Evolutionary conservation across 2,797 vertebrate genomes (phyloP).

Genomic region (Arnoldichthys spilopterus): DNA sequence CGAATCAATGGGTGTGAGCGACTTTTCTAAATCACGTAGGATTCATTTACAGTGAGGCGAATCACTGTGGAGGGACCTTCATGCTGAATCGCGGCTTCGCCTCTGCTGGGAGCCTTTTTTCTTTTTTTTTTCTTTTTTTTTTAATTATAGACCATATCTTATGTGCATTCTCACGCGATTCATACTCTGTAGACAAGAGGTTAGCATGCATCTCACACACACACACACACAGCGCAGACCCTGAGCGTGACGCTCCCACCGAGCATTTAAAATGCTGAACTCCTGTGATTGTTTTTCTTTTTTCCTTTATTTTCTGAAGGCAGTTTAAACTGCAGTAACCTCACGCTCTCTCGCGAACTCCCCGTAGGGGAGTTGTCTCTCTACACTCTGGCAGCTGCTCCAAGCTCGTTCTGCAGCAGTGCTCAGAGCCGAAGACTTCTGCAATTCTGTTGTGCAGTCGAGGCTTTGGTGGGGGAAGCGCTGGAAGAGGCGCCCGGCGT

Average conservation of each 20-base stretch:
- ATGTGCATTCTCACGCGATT: background rate
- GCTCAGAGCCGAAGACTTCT: constrained; percentile 8
- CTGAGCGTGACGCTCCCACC: constrained; percentile 25
- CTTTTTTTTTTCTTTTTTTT: too few relatives aligned
- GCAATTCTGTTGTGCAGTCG: constrained; percentile 13
- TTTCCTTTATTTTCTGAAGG: constrained; percentile 4
- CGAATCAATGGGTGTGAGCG: background rate
- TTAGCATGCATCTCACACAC: constrained; percentile 1
- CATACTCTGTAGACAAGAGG: background rate
- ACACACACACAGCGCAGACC: constrained; percentile 7
- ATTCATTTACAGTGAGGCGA: constrained; percentile 15
- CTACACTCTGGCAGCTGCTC: constrained; percentile 9
- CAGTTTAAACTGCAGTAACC: constrained; percentile 26
- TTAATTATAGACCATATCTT: too few relatives aligned
- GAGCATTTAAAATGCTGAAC: constrained; percentile 30
- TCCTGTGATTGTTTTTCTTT: constrained; percentile 13
- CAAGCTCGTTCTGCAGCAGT: constrained; percentile 12
- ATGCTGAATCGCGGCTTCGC: constrained; percentile 15
- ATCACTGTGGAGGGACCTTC: background rate
- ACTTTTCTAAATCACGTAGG: background rate
- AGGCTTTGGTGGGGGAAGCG: constrained; percentile 21
- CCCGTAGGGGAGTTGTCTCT: background rate
- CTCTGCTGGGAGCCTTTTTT: constrained; percentile 28
- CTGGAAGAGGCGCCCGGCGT: background rate
- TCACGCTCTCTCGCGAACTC: constrained; percentile 2